Evolutionary conservation across 1,140 invertebrate genomes (phyloP), one percentile per base, ranked within the genome.

Genomic region (Apis florea): DNA sequence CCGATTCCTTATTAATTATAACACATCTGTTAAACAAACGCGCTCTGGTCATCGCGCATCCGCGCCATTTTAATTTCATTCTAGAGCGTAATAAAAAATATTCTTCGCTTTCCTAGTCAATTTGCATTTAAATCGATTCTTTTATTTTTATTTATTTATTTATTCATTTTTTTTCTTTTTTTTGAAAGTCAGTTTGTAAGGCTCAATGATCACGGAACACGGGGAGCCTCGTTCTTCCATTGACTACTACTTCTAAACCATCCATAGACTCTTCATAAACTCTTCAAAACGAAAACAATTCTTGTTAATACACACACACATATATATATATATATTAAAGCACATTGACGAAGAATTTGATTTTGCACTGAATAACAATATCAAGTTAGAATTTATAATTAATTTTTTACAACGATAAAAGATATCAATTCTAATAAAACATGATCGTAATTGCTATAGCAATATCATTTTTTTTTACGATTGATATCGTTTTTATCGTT

Each of bases 61-160:
- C 40, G 64, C 58, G 66, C 64, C 53, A 58, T 31, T 0, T 40
- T 70, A 66, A 15, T 73, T 54, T n/a, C 19, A 15, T 64, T 53
- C 63, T 53, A 81, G 67, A 84, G 64, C 72, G 77, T 47, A 58
- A 63, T 82, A 84, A 56, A 87, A 84, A 88, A 84, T 87, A 87
- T 64, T 51, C 68, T 24, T 72, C 66, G 54, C 51, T 79, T 68
- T 72, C 59, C 26, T 26, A 54, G 58, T 69, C 58, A 68, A 77
- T 82, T 53, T 51, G 26, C 47, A 56, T 6, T 70, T 59, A 59
- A 3, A 70, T 58, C n/a, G 8, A 17, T 17, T 40, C 31, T 40
- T 40, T 40, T 40, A 40, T 40, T 40, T 40, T 40, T 40, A 40
- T 40, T 40, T 40, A 40, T 40, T 40, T 40, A 40, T 40, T 40